These are phyloP conservation scores for Sarcophaga variegata DNA, from an alignment of 2,888 invertebrate species.

Conservation along the genomic window DNA sequence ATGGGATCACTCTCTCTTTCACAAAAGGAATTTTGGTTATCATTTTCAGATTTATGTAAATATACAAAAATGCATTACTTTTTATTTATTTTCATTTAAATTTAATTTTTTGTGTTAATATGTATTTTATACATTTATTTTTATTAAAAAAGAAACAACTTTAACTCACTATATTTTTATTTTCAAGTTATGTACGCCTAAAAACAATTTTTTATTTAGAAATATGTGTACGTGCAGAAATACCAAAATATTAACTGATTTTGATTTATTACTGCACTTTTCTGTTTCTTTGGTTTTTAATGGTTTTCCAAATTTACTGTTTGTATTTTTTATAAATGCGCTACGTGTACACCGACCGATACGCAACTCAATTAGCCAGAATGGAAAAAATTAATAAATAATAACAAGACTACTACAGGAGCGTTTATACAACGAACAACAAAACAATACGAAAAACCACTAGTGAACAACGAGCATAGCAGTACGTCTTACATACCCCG, in stretches of 20 bases:
- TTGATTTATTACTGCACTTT: constrained; percentile 49
- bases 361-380: constrained; percentile 65
- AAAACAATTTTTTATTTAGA: neutral
- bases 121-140: neutral
- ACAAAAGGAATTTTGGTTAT: constrained; percentile 47
- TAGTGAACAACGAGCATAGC: constrained; percentile 21
- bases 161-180: neutral
- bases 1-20: constrained; percentile 60
- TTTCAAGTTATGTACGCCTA: neutral
- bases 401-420: constrained; percentile 7
- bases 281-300: constrained; percentile 26
- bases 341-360: constrained; percentile 68
- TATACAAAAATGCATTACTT: neutral
- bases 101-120: no score
- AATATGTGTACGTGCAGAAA: neutral
- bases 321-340: constrained; percentile 61
- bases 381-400: constrained; percentile 29
- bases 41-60: neutral
- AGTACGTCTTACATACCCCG: neutral
- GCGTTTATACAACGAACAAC: constrained; percentile 8
- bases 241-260: constrained; percentile 19
- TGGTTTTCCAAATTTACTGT: constrained; percentile 39
- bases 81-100: neutral
- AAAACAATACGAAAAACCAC: constrained; percentile 12
- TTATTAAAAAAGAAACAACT: neutral